phyloP scores from a whole-genome alignment of 35 echinoderm and acorn worm species.

The Ophioderma brevispina region DNA sequence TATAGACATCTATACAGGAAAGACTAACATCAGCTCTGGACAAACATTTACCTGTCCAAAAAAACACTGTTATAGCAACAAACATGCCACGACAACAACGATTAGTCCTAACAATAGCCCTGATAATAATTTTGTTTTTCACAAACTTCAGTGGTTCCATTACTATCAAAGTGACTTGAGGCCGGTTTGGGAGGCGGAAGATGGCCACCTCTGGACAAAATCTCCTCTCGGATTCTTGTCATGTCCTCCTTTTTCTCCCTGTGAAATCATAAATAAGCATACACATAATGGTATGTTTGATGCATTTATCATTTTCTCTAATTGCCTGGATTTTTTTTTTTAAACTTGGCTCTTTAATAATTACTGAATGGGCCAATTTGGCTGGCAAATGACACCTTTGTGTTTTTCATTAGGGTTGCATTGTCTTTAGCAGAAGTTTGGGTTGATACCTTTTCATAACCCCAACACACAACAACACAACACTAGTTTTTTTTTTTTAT shows the following conservation, averaged over 20 bases:
- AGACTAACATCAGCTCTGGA: too few relatives aligned
- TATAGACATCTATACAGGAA: too few relatives aligned
- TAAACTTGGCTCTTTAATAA: too few relatives aligned
- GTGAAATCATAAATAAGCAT: not conserved
- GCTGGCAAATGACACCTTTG: not conserved
- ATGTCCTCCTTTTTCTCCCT: constrained; percentile 86
- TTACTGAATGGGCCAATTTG: not conserved
- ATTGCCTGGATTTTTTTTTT: too few relatives aligned
- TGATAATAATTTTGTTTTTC: too few relatives aligned
- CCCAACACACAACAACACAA: not conserved
- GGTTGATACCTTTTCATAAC: not conserved
- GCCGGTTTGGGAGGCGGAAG: constrained; percentile 71
- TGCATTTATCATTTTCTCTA: too few relatives aligned
- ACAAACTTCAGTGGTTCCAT: constrained; percentile 95
- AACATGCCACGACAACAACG: too few relatives aligned
- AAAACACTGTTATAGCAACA: too few relatives aligned
- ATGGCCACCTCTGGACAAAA: constrained; percentile 54
- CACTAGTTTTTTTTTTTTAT: not conserved
- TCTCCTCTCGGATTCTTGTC: constrained; percentile 75
- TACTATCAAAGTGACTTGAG: constrained; percentile 91
- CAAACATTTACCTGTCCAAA: too few relatives aligned
- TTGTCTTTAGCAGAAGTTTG: not conserved
- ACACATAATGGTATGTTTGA: not conserved
- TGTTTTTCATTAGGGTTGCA: not conserved
- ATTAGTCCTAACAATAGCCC: too few relatives aligned